Conservation (phyloP, 1,140 invertebrate species). For the Drosophila azteca region DNA sequence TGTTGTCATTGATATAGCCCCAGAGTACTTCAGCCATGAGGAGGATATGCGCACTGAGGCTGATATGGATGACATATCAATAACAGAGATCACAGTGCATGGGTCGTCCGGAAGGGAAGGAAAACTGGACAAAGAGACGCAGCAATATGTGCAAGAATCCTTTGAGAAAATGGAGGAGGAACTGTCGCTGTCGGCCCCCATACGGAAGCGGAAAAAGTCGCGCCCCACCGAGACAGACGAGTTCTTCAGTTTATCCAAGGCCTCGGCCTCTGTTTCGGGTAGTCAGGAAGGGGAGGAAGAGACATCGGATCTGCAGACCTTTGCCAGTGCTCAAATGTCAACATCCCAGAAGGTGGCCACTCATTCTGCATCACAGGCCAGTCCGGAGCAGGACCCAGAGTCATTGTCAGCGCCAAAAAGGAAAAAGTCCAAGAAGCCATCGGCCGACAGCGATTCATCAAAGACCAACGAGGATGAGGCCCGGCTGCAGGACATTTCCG, state of each 20-base stretch:
- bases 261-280: conserved; percentile 58
- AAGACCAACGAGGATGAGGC: conserved; percentile 82
- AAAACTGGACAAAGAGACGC: conserved; percentile 82
- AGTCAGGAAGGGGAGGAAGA: conserved; percentile 84
- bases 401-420: conserved; percentile 74
- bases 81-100: conserved; percentile 86
- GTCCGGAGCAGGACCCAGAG: conserved; percentile 64
- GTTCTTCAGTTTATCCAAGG: conserved; percentile 85
- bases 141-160: conserved; percentile 70
- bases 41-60: conserved; percentile 93
- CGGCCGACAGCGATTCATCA: conserved; percentile 69
- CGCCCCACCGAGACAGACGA: conserved; percentile 84
- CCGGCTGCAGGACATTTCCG: conserved; percentile 84
- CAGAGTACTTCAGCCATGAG: conserved; percentile 91
- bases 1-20: conserved; percentile 94
- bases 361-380: conserved; percentile 43
- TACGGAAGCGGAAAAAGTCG: conserved; percentile 77
- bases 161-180: conserved; percentile 80
- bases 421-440: conserved; percentile 80
- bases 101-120: conserved; percentile 83
- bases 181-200: conserved; percentile 63
- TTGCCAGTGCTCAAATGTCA: conserved; percentile 86
- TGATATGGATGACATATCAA: conserved; percentile 92
- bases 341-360: conserved; percentile 67
- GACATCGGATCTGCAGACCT: conserved; percentile 86